Evolutionary conservation across 1,140 invertebrate genomes (phyloP), one percentile per base, ranked within the genome.

Genomic region (Heliconius congener): DNA sequence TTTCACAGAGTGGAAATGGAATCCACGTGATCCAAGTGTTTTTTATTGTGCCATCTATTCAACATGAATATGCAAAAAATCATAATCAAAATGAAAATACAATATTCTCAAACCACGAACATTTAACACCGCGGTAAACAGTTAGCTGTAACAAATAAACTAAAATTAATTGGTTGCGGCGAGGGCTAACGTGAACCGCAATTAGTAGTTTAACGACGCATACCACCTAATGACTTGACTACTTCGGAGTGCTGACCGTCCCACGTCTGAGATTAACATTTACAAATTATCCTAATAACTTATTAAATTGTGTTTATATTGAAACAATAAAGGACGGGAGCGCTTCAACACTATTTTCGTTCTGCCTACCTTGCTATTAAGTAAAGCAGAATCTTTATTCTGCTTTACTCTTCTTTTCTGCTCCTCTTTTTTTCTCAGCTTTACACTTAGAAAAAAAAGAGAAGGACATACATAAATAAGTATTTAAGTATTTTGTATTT

Each of bases 171-270:
- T 84, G 86, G 83, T 79, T 74, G 84, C 86, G 85, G 74, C 74
- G 81, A 83, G 82, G 84, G 79, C 79, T 78, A 80, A 82, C 82
- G 83, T 81, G 82, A 78, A 85, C 87, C 83, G 88, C 87, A 89
- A 90, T 89, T 90, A 89, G 83, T 84, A 88, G 83, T 84, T 85
- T 83, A 86, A 86, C 86, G 86, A 84, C 84, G 72, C 84, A 81
- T 81, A 50, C 82, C 76, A 78, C 82, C 87, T 90, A 89, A 90
- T 89, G 87, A 83, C 83, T 85, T 72, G 74, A 72, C 74, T 81
- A 83, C 77, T 79, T 81, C 76, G 50, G 18, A 52, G 39, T 76
- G 73, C 71, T 81, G 81, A 82, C 81, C 78, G 19, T 37, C 37
- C 37, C 71, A 71, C 42, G 76, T 37, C 71, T 81, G 80, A 71